A percentile compares a stretch with the other conserved stretches of the same genome.
Evolutionary conservation across 2,888 invertebrate genomes (phyloP).

Genomic region (Hoplodrina blanda): DNA sequence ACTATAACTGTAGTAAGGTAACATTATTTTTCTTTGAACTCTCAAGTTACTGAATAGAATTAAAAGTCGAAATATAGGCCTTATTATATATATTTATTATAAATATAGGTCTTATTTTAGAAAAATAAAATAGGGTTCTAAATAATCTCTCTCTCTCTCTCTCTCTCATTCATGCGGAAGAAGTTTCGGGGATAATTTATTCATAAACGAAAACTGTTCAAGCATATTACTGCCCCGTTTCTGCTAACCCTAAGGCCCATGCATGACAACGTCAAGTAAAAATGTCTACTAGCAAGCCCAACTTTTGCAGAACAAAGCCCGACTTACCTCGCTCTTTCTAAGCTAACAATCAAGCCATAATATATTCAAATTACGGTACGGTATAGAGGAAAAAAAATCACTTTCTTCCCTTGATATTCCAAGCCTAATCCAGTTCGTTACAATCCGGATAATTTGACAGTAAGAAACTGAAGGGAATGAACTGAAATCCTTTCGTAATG

Average conservation of each 20-base stretch:
- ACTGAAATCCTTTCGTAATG: constrained; percentile 66
- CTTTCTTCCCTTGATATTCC: constrained; percentile 69
- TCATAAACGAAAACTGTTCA: no score
- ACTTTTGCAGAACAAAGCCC: constrained; percentile 53
- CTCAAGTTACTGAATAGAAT: no score
- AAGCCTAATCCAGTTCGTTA: constrained; percentile 75
- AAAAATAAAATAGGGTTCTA: no score
- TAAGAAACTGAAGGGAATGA: constrained; percentile 69
- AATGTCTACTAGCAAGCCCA: constrained; percentile 25
- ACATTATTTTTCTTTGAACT: no score
- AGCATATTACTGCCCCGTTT: no score
- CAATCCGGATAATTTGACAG: constrained; percentile 73
- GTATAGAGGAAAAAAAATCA: constrained; percentile 70
- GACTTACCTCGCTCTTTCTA: constrained; percentile 47
- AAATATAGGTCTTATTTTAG: no score
- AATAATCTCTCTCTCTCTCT: no score
- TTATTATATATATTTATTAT: no score
- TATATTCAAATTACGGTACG: constrained; percentile 79
- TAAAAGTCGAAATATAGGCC: no score
- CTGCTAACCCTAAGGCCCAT: neutral
- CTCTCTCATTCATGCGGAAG: no score
- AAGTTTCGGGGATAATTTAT: no score
- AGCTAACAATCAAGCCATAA: constrained; percentile 74
- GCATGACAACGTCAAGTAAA: constrained; percentile 7
- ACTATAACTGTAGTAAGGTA: no score